Evolutionary conservation across 2,888 invertebrate genomes (phyloP), one percentile per base, ranked within the genome.

Genomic region (Athalia circularis): DNA sequence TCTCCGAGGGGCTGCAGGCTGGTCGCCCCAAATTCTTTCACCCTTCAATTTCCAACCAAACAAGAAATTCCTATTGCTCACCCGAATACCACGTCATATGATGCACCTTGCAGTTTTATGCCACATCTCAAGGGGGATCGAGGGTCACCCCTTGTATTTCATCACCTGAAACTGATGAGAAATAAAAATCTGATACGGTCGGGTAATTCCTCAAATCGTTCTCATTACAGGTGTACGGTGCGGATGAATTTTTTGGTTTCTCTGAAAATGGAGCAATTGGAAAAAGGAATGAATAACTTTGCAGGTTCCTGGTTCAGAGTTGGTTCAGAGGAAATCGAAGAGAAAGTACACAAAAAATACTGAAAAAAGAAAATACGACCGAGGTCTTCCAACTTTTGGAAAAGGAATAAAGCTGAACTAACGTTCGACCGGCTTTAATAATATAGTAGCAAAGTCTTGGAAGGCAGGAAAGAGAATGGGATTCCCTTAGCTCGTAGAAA

Each of bases 401-500:
- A 72, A 59, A 72, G 45, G 72, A 45, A 72, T 72, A 59, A 72
- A 72, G 52, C 52, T 47, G 72, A 57, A 59, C 72, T 72, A 72
- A 72, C 72, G 45, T 72, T 72, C 59, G 59, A 47, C 72, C 57
- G 45, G 57, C 47, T 72, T 72, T 57, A 72, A 72, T 72, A 72
- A 72, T 72, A 29, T 59, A 72, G 57, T 75, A 62, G 77, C 45
- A 61, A 79, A 70, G 77, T 68, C 59, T 59, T 70, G 76, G 59
- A 50, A 74, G 29, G 29, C 29, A 68, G 77, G 79, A 54, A 74
- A 77, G 70, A 70, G 65, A 48, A 59, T 62, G 61, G 77, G 74
- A 81, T 81, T 82, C 80, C 80, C 80, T 81, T 74, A 79, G 81
- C 77, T 81, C 80, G 80, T 81, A 78, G 67, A 81, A 80, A 80